These are phyloP conservation scores for Hippocampus guttulatus DNA, from an alignment of 2,113 vertebrate species.

Conservation along the genomic window DNA sequence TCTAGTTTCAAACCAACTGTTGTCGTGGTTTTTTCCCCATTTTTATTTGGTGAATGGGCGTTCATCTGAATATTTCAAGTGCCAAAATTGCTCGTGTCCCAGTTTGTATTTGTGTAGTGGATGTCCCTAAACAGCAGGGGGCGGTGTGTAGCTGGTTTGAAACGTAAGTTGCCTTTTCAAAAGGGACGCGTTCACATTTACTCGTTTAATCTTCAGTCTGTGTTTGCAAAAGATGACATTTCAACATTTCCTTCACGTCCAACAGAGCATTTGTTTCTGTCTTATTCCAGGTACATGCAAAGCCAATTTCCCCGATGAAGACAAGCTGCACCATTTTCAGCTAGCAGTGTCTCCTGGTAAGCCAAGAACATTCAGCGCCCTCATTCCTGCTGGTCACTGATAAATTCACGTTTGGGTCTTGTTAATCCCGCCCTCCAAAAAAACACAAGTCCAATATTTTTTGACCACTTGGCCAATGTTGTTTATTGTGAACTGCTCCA, in stretches of 20 bases:
- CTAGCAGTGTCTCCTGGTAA: constrained; percentile 92
- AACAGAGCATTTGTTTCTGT: neutral
- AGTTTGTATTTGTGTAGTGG: constrained; percentile 15
- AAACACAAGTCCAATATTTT: neutral
- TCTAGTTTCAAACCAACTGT: too few relatives aligned
- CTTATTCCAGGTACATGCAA: constrained; percentile 83
- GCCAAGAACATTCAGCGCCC: constrained; percentile 18
- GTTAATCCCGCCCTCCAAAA: neutral
- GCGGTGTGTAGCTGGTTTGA: constrained; percentile 32
- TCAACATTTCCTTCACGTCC: neutral
- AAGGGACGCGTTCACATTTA: constrained; percentile 3
- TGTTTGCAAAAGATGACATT: neutral
- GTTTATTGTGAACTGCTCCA: neutral
- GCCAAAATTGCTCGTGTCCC: neutral
- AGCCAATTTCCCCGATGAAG: constrained; percentile 90
- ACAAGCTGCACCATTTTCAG: constrained; percentile 92
- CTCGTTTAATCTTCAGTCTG: neutral
- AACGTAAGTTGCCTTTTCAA: neutral
- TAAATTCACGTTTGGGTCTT: neutral
- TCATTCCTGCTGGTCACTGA: neutral
- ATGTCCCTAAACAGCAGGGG: constrained; percentile 47
- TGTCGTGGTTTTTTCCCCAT: too few relatives aligned
- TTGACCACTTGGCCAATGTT: neutral
- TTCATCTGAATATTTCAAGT: neutral
- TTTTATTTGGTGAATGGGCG: neutral